Evolutionary conservation across 2,113 vertebrate species (phyloP), one percentile per base, ranked within the genome.

Genomic region (Pangasianodon hypophthalmus): DNA sequence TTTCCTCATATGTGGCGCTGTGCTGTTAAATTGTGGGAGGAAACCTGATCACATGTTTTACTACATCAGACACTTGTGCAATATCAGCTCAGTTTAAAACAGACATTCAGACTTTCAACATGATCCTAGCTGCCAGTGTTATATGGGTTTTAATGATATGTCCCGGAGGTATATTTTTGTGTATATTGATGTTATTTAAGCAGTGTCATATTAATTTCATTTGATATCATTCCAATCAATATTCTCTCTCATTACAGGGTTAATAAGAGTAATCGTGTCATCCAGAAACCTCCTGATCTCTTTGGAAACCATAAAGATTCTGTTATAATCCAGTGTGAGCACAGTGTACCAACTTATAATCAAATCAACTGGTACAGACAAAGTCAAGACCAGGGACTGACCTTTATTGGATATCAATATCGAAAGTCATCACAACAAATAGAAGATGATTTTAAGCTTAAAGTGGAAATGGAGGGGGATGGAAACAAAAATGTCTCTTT

Each of bases 331-430:
- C 8, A 0, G 6, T 94, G 94, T 82, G 91, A 54, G 50, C 94
- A 94, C 82, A 89, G 29, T 0, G 88, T 91, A 67, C 0, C 85
- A 0, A 48, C 0, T 88, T 92, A 92, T 6, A 0, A 93, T 3
- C 21, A 0, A 29, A 92, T 94, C 4, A 60, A 88, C 29, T 94
- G 94, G 94, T 94, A 93, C 92, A 92, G 92, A 14, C 92, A 93
- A 37, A 10, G 3, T 6, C 37, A 79, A 3, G 44, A 80, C 18
- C 58, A 91, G 92, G 10, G 77, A 1, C 29, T 94, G 0, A 75
- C 91, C 67, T 19, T 93, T 4, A 90, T 95, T 19, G 95, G 93
- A 86, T 90, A 91, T 81, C 75, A 92, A 73, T 0, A 0, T 0
- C 0, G 0, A 37, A 0, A 2, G 2, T 1, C 44, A 6, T 16